A percentile compares a stretch with the other conserved stretches of the same genome.
These are phyloP conservation scores for Drosophila persimilis DNA, from an alignment of 1,140 invertebrate genomes.

Conservation along the genomic window DNA sequence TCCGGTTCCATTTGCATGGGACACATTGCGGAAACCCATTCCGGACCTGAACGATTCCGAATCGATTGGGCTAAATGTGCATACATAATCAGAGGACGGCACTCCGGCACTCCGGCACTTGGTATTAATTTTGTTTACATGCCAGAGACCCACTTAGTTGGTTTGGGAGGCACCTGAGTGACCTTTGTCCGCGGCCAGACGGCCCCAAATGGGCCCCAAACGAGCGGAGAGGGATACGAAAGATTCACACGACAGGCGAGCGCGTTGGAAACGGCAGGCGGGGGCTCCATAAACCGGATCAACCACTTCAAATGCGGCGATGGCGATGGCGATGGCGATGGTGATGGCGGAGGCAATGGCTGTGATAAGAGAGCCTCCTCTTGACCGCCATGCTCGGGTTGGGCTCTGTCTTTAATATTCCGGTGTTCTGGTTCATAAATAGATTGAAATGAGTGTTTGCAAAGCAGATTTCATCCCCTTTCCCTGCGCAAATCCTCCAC, in stretches of 20 bases:
- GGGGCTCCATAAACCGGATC: constrained; percentile 65
- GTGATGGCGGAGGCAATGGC: constrained; percentile 70
- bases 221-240: constrained; percentile 28
- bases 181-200: constrained; percentile 20
- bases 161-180: constrained; percentile 17
- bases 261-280: constrained; percentile 24
- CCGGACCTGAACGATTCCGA: constrained; percentile 27
- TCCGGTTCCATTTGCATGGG: constrained; percentile 52
- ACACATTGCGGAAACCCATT: constrained; percentile 33
- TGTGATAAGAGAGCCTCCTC: constrained; percentile 67
- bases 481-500: constrained; percentile 29
- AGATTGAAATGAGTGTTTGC: constrained; percentile 55
- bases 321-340: constrained; percentile 20
- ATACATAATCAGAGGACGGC: constrained; percentile 51
- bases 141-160: constrained; percentile 6
- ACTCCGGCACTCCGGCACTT: constrained; percentile 9
- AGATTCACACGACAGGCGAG: constrained; percentile 37
- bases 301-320: constrained; percentile 58
- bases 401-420: constrained; percentile 29
- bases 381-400: constrained; percentile 53
- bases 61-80: constrained; percentile 36
- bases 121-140: constrained; percentile 26
- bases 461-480: constrained; percentile 51
- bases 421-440: constrained; percentile 49
- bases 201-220: constrained; percentile 28